Conservation (phyloP, 2,113 vertebrate species). For the Ceyx margarethae region DNA sequence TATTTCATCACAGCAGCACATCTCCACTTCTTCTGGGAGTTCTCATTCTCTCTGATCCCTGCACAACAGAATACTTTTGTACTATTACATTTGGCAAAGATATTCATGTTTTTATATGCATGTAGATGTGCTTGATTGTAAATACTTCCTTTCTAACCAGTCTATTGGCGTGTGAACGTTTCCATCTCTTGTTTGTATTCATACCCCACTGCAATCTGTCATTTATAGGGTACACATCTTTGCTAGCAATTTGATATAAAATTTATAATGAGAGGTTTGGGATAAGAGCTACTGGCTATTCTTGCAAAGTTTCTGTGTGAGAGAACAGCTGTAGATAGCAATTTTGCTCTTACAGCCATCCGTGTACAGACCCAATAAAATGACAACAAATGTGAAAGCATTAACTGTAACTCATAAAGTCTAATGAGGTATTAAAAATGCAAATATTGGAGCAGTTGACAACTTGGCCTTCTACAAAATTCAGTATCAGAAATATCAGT, state of each 20-base stretch:
- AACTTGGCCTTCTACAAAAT: not conserved
- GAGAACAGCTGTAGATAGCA: conserved; percentile 1
- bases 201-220: not conserved
- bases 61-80: not conserved
- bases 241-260: not conserved
- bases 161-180: accelerated
- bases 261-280: not conserved
- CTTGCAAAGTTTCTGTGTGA: not conserved
- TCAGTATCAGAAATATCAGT: not conserved
- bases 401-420: conserved; percentile 31
- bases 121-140: not conserved
- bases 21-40: not conserved
- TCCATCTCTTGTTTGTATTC: not conserved
- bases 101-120: too few species aligned
- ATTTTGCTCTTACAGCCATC: not conserved
- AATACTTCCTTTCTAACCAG: not conserved
- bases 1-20: not conserved
- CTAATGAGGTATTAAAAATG: conserved; percentile 40
- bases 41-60: not conserved
- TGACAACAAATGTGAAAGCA: not conserved
- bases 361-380: conserved; percentile 7
- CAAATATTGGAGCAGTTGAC: not conserved
- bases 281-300: not conserved
- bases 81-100: not conserved
- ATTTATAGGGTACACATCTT: not conserved